A percentile compares a stretch with the other conserved stretches of the same genome.
Evolutionary conservation across 2,888 invertebrate species (phyloP).

Genomic region (Malthinus seriepunctatus): DNA sequence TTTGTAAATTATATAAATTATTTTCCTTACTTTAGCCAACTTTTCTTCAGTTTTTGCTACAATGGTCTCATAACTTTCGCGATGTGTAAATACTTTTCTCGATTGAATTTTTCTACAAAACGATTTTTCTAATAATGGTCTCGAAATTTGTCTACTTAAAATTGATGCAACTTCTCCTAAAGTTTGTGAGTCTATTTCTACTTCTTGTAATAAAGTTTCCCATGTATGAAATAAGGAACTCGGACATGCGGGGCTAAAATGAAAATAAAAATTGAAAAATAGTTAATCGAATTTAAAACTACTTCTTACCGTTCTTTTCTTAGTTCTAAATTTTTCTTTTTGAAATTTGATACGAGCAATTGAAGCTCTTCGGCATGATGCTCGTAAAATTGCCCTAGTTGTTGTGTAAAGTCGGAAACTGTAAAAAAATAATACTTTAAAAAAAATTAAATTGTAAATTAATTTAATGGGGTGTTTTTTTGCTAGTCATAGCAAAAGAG

Average conservation of each 20-base stretch:
- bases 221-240: conserved; percentile 86
- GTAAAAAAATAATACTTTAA: conserved; percentile 58
- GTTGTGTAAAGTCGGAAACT: conserved; percentile 92
- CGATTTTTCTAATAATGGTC: conserved; percentile 83
- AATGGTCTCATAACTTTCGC: conserved; percentile 88
- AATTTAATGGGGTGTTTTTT: too few relatives aligned
- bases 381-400: conserved; percentile 86
- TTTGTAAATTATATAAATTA: conserved; percentile 8
- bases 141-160: conserved; percentile 75
- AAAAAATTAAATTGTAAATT: too few relatives aligned
- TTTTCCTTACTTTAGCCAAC: conserved; percentile 64
- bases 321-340: conserved; percentile 83
- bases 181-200: conserved; percentile 85
- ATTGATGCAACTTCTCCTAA: conserved; percentile 84
- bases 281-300: conserved; percentile 12
- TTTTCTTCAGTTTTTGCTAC: conserved; percentile 84
- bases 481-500: too few relatives aligned
- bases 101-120: conserved; percentile 91
- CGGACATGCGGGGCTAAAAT: conserved; percentile 73
- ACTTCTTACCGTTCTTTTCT: conserved; percentile 79
- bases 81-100: conserved; percentile 85
- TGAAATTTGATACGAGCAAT: conserved; percentile 81
- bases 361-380: conserved; percentile 87
- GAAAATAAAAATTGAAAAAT: conserved; percentile 8
- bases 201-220: conserved; percentile 89